Evolutionary conservation across 2,113 vertebrate species (phyloP).

Genomic region (Rutilus rutilus): DNA sequence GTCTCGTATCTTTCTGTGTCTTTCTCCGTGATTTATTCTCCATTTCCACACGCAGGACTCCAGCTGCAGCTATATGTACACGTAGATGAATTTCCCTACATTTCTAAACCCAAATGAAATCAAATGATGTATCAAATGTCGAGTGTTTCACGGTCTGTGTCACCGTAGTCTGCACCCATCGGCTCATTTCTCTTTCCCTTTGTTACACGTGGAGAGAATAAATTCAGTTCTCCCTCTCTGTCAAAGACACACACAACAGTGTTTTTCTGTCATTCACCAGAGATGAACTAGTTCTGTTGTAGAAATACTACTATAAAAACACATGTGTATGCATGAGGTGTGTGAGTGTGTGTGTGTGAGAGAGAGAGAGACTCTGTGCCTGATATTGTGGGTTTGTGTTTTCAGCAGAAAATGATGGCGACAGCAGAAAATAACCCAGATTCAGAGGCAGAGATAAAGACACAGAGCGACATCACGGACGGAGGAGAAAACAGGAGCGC

Average conservation of each 20-base stretch:
- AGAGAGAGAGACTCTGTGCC: not conserved
- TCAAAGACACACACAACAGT: not conserved
- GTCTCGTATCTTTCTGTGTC: not conserved
- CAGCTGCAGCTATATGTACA: not conserved
- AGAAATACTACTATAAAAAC: too few species aligned
- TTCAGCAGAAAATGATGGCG: not conserved
- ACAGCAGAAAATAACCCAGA: conserved; percentile 16
- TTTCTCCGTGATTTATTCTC: not conserved
- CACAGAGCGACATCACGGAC: not conserved
- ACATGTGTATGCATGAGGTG: not conserved
- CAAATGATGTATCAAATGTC: not conserved
- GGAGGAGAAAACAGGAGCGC: not conserved
- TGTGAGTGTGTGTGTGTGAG: not conserved
- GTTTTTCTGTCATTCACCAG: not conserved
- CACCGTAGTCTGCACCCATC: not conserved
- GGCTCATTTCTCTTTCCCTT: not conserved
- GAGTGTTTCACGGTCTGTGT: not conserved
- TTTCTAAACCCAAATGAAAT: not conserved
- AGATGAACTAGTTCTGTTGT: not conserved
- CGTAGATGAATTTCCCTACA: not conserved
- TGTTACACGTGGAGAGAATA: not conserved
- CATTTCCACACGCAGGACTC: not conserved
- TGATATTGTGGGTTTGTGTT: conserved; percentile 13
- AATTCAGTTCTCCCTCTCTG: not conserved
- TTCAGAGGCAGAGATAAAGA: not conserved